Percentiles rank a stretch among this genome's conserved stretches.
Conservation (phyloP, 1,140 invertebrate species). For the Lethrus apterus region DNA sequence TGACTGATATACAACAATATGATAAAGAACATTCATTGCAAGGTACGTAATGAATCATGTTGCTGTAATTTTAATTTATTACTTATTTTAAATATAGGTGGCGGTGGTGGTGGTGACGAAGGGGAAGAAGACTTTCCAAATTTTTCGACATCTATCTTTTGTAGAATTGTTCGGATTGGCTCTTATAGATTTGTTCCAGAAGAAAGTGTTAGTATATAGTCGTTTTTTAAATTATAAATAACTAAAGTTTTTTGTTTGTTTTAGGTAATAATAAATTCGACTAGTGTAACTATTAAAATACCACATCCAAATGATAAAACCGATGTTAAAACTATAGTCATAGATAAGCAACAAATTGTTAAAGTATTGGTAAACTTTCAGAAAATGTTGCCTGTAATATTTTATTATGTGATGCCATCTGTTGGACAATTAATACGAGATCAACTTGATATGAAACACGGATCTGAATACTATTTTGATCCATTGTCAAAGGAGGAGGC, state of each 20-base stretch:
- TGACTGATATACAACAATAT: conserved; percentile 29
- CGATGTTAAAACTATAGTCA: conserved; percentile 50
- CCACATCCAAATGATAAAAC: conserved; percentile 55
- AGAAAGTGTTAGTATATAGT: conserved; percentile 48
- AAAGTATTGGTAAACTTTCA: conserved; percentile 68
- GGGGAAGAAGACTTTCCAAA: conserved; percentile 1
- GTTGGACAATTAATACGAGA: conserved; percentile 61
- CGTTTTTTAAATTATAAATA: not conserved
- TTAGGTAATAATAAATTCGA: conserved; percentile 54
- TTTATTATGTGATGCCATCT: conserved; percentile 62
- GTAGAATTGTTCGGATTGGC: conserved; percentile 70
- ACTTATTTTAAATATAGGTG: conserved; percentile 5
- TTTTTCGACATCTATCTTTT: conserved; percentile 42
- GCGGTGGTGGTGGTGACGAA: conserved; percentile 3
- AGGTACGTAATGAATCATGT: conserved; percentile 1
- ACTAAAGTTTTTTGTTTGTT: conserved; percentile 20
- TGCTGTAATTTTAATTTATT: not conserved
- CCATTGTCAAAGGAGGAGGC: conserved; percentile 53
- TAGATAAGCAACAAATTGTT: conserved; percentile 58
- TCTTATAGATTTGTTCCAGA: conserved; percentile 65
- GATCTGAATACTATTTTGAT: conserved; percentile 51
- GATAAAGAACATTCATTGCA: conserved; percentile 12
- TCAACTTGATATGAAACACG: conserved; percentile 59
- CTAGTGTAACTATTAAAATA: conserved; percentile 59
- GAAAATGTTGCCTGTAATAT: conserved; percentile 64